Conservation (phyloP, 1,140 invertebrate species). For the Spodoptera litura region DNA sequence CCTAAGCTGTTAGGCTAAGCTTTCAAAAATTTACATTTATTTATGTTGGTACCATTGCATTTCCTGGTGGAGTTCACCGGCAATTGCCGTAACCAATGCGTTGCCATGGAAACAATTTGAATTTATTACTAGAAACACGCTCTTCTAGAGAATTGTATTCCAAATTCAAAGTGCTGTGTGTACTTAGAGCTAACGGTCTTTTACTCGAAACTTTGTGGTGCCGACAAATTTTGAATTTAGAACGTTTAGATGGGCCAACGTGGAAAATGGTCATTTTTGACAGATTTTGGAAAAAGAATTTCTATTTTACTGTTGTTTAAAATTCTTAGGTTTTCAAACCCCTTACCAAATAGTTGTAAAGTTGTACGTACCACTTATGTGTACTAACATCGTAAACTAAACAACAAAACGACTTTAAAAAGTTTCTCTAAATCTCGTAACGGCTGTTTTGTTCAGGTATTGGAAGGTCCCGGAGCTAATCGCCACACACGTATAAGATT, state of each 20-base stretch:
- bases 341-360: neutral
- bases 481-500: constrained; percentile 51
- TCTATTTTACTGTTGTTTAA: neutral
- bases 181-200: neutral
- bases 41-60: neutral
- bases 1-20: constrained; percentile 2
- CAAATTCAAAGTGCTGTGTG: neutral
- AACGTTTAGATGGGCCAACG: neutral
- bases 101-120: constrained; percentile 30
- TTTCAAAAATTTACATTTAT: constrained; percentile 13
- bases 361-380: neutral
- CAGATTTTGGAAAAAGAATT: no score
- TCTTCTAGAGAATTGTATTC: constrained; percentile 15
- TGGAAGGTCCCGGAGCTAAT: constrained; percentile 47
- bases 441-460: constrained; percentile 38
- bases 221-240: constrained; percentile 6
- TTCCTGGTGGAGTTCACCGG: neutral
- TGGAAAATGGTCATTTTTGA: no score
- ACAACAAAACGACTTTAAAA: constrained; percentile 39
- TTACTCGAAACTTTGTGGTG: neutral
- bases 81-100: constrained; percentile 11
- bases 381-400: constrained; percentile 25
- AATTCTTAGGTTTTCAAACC: neutral
- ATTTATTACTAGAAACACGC: constrained; percentile 22
- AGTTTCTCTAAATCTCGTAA: constrained; percentile 25